phyloP scores from a whole-genome alignment of 2,113 vertebrate genomes.

The Fregetta grallaria region DNA sequence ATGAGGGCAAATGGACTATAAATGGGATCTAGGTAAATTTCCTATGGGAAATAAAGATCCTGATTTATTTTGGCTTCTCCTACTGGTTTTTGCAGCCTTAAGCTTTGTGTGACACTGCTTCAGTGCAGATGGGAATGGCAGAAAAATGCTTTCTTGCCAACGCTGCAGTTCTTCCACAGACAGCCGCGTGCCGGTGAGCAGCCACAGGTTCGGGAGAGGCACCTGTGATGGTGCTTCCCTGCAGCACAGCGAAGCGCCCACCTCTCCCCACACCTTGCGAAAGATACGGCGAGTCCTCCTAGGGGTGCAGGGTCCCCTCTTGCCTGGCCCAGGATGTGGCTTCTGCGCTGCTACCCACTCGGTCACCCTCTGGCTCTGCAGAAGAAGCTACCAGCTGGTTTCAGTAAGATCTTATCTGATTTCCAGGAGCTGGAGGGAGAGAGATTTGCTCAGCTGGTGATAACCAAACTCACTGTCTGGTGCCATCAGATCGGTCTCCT shows the following conservation, averaged over 20 bases:
- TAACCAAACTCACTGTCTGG: fast-evolving
- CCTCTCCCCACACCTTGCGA: fast-evolving
- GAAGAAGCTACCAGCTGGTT: neutral
- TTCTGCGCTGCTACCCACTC: fast-evolving
- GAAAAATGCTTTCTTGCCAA: neutral
- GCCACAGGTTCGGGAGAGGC: neutral
- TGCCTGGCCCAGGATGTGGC: fast-evolving
- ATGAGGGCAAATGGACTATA: constrained; percentile 4
- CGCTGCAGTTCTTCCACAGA: neutral
- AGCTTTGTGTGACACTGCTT: neutral
- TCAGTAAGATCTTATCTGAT: neutral
- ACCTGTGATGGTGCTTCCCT: neutral
- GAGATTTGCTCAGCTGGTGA: neutral
- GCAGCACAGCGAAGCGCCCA: fast-evolving
- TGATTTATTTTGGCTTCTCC: constrained; percentile 2
- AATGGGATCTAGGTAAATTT: constrained; percentile 27
- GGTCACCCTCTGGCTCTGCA: neutral
- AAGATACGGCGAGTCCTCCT: fast-evolving
- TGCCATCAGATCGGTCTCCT: fast-evolving
- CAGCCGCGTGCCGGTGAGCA: neutral
- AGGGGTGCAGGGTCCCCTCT: too few species aligned
- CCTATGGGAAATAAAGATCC: constrained; percentile 32
- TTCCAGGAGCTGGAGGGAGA: neutral
- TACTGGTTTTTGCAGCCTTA: neutral
- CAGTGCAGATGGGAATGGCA: neutral